Conservation (phyloP, 2,797 vertebrate genomes). For the Gymnopithys bicolor region DNA sequence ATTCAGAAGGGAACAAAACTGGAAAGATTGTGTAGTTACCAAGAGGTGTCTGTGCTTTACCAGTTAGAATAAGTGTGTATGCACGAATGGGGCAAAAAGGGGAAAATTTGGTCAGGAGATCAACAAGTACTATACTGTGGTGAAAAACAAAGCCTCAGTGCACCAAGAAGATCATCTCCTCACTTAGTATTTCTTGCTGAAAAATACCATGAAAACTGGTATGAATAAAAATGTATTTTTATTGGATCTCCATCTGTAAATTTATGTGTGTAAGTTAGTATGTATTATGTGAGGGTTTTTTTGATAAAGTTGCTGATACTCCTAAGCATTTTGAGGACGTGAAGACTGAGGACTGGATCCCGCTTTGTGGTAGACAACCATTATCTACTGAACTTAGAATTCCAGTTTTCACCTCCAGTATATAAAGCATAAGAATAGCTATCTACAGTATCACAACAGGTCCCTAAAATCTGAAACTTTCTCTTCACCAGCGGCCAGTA, state of each 20-base stretch:
- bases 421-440: neutral
- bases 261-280: neutral
- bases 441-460: neutral
- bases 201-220: neutral
- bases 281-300: neutral
- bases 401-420: neutral
- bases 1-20: neutral
- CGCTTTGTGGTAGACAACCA: neutral
- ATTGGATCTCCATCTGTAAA: neutral
- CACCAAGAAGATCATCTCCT: neutral
- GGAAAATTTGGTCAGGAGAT: neutral
- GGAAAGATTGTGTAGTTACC: neutral
- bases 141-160: neutral
- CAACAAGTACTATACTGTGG: neutral
- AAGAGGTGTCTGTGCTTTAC: neutral
- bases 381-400: neutral
- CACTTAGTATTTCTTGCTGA: neutral
- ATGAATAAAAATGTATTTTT: neutral
- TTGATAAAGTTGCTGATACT: neutral
- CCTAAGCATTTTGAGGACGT: neutral
- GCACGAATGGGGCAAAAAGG: neutral
- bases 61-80: neutral
- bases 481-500: neutral
- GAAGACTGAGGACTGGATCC: neutral
- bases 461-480: neutral